These are phyloP conservation scores for Mongoloraphidia duomilia DNA, from an alignment of 2,888 invertebrate genomes.

Conservation along the genomic window DNA sequence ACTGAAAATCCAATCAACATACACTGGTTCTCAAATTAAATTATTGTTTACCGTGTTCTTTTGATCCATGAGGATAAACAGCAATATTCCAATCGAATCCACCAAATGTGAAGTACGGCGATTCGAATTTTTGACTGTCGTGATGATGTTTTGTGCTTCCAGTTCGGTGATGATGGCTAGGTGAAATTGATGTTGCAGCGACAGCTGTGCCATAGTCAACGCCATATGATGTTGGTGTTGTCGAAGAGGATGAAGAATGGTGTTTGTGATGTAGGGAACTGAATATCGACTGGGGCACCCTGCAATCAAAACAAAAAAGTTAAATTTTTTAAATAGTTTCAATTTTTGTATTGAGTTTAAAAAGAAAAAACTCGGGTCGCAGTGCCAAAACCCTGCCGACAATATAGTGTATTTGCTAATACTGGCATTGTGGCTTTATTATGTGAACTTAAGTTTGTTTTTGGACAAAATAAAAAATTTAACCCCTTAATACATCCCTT, in stretches of 20 bases:
- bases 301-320: neutral
- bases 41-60: neutral
- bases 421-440: too few species aligned
- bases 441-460: too few species aligned
- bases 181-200: constrained; percentile 16
- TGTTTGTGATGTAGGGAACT: constrained; percentile 15
- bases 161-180: constrained; percentile 12
- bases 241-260: neutral
- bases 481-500: too few species aligned
- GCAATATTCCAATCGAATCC: constrained; percentile 71
- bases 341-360: too few species aligned
- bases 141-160: constrained; percentile 4
- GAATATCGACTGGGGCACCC: constrained; percentile 37
- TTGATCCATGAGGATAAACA: constrained; percentile 37
- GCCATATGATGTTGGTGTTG: constrained; percentile 22
- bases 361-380: too few species aligned
- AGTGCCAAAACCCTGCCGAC: too few species aligned
- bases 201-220: constrained; percentile 23
- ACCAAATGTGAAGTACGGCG: constrained; percentile 61
- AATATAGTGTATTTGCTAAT: too few species aligned
- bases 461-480: too few species aligned
- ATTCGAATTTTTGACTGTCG: constrained; percentile 35
- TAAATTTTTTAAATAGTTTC: neutral
- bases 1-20: too few species aligned
- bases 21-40: neutral